A percentile compares a stretch with the other conserved stretches of the same genome.
phyloP scores from a whole-genome alignment of 2,888 invertebrate species.

The Lymantria monacha region DNA sequence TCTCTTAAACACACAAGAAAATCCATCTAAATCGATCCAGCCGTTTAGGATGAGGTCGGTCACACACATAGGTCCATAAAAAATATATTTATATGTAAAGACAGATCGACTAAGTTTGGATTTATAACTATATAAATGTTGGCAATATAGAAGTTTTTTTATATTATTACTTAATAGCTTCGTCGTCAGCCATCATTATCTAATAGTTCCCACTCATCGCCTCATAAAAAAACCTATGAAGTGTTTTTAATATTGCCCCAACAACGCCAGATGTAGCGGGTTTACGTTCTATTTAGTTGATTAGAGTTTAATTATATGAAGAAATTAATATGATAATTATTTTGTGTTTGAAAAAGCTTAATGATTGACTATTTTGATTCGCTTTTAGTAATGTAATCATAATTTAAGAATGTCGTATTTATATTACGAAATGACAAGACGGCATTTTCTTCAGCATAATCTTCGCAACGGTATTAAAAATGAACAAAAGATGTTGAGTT shows the following conservation, averaged over 20 bases:
- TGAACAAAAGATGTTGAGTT: too few species aligned
- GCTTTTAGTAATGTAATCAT: not conserved
- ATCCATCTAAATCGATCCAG: too few species aligned
- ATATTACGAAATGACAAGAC: too few species aligned
- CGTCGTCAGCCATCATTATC: constrained; percentile 18
- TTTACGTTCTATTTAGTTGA: constrained; percentile 4
- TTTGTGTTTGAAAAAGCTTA: not conserved
- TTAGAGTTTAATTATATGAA: constrained; percentile 1
- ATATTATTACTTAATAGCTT: constrained; percentile 16
- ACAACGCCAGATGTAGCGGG: constrained; percentile 14
- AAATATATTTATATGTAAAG: too few species aligned
- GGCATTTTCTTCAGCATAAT: too few species aligned
- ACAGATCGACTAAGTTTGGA: too few species aligned
- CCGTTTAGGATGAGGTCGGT: too few species aligned
- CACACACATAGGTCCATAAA: too few species aligned
- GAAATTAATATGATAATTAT: not conserved
- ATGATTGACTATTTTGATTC: not conserved
- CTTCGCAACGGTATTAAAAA: too few species aligned
- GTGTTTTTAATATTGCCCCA: constrained; percentile 14
- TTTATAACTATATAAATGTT: too few species aligned
- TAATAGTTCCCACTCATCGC: constrained; percentile 13
- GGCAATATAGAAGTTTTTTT: not conserved
- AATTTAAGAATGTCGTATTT: too few species aligned
- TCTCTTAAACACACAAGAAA: too few species aligned
- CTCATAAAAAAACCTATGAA: constrained; percentile 15